phyloP scores from a whole-genome alignment of 2,797 vertebrate species.

The Tinamus major region DNA sequence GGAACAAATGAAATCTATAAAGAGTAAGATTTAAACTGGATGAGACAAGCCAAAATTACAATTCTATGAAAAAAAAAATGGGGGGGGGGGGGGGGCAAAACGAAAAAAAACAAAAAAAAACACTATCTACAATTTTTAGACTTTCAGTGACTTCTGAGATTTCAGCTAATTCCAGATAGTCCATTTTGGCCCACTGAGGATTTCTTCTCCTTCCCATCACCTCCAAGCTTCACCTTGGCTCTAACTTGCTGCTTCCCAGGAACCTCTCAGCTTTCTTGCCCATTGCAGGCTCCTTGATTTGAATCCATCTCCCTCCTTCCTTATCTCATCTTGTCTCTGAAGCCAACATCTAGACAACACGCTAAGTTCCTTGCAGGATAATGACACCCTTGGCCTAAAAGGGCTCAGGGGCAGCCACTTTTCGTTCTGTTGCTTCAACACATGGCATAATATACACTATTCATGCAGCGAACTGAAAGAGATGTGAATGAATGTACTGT shows the following conservation, averaged over 20 bases:
- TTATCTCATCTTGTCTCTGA: neutral
- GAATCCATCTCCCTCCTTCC: neutral
- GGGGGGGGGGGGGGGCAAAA: too few species aligned
- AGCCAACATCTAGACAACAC: neutral
- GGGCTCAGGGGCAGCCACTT: neutral
- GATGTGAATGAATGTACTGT: neutral
- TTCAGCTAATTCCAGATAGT: neutral
- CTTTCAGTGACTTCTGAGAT: neutral
- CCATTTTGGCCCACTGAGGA: neutral
- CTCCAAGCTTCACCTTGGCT: fast-evolving
- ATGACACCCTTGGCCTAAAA: neutral
- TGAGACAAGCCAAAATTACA: neutral
- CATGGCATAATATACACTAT: neutral
- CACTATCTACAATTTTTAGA: neutral
- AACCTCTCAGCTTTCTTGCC: neutral
- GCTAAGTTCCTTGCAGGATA: neutral
- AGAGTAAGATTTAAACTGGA: neutral
- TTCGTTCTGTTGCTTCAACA: neutral
- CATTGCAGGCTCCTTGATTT: neutral
- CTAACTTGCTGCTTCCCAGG: neutral
- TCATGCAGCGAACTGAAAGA: neutral
- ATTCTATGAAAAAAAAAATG: neutral
- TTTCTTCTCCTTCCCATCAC: neutral
- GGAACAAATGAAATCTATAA: neutral
- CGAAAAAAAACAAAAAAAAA: too few species aligned